Evolutionary conservation across 2,797 vertebrate species (phyloP), one percentile per base, ranked within the genome.

Genomic region (Esox lucius): DNA sequence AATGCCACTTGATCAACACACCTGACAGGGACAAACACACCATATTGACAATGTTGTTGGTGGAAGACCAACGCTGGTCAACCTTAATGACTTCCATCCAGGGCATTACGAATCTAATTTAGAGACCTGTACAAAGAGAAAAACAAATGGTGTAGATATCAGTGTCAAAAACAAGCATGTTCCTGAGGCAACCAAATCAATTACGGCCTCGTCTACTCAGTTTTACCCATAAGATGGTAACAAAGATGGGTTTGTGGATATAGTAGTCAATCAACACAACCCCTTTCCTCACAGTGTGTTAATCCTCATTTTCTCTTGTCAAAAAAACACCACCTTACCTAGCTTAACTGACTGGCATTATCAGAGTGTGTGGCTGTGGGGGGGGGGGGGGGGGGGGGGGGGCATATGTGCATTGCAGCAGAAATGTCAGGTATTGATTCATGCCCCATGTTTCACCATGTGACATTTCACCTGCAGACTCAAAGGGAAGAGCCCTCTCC

Each of bases 391-490:
- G 46, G 53, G 53, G 53, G 53, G 16, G 56, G 62, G 26, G 15
- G 5, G 26, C 62, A 65, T 31, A 28, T 31, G 28, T 65, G 62
- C 62, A 65, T 33, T 12, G 26, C 28, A 65, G 62, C 28, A 65
- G 62, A 65, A 65, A 65, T 65, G 62, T 33, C 28, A 65, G 26
- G 26, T 65, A 65, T 19, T 16, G 62, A 65, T 65, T 65, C 5
- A 17, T 65, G 61, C 24, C 61, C 26, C 61, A 64, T 31, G 62
- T 65, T 31, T 65, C 28, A 17, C 62, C 62, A 65, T 65, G 62
- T 33, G 28, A 65, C 16, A 65, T 65, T 33, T 65, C 28, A 65
- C 62, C 15, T 65, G 62, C 62, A 65, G 28, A 65, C 9, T 65
- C 26, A 4, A 31, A 65, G 62, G 28, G 12, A 31, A 15, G 22